Evolutionary conservation across 1,140 invertebrate genomes (phyloP).

Genomic region (Papilio machaon): DNA sequence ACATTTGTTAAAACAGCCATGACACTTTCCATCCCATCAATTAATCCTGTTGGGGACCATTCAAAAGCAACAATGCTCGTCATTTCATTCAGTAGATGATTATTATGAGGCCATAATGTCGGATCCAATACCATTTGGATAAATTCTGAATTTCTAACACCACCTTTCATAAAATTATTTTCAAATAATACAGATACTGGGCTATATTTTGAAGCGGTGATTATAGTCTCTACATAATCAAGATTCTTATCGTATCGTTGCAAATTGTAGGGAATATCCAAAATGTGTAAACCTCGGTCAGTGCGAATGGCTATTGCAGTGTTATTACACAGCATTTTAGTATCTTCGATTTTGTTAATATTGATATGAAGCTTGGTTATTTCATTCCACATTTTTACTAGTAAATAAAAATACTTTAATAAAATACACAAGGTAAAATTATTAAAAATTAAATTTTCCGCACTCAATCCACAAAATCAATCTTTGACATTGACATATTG

Average conservation of each 20-base stretch:
- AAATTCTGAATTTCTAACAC: slow-evolving; percentile 60
- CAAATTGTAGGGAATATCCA: slow-evolving; percentile 62
- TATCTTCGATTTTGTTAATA: slow-evolving; percentile 60
- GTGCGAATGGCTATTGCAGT: slow-evolving; percentile 51
- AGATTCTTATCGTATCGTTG: slow-evolving; percentile 63
- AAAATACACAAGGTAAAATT: background rate
- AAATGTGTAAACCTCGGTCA: slow-evolving; percentile 59
- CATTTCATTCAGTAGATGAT: slow-evolving; percentile 56
- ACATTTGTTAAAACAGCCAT: slow-evolving; percentile 66
- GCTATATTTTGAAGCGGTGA: slow-evolving; percentile 53
- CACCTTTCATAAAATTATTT: slow-evolving; percentile 47
- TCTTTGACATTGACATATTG: background rate
- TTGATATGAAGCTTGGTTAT: slow-evolving; percentile 54
- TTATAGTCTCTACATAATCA: slow-evolving; percentile 53
- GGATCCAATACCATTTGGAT: slow-evolving; percentile 64
- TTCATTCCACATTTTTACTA: slow-evolving; percentile 54
- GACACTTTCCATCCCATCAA: slow-evolving; percentile 52
- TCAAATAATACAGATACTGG: slow-evolving; percentile 54
- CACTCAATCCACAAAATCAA: background rate
- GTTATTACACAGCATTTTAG: slow-evolving; percentile 55
- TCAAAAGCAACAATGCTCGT: slow-evolving; percentile 48
- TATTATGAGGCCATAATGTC: slow-evolving; percentile 66
- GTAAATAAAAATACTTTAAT: background rate
- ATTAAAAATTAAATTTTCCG: background rate
- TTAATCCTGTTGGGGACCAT: slow-evolving; percentile 59